phyloP scores from a whole-genome alignment of 2,113 vertebrate species.

The Centropus bengalensis region DNA sequence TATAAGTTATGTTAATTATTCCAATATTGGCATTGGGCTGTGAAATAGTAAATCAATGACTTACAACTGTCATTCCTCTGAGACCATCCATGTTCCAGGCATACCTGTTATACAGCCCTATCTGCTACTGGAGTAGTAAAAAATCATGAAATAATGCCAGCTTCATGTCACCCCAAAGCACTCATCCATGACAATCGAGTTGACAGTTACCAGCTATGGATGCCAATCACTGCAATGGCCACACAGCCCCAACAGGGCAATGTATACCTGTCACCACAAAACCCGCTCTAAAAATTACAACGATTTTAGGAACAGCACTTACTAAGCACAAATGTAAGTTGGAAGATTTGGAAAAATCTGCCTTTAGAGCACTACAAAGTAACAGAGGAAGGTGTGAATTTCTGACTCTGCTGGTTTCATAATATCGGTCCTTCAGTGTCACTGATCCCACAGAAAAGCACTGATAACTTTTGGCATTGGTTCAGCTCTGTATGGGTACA shows the following conservation, averaged over 20 bases:
- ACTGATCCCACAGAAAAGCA: background rate
- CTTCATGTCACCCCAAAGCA: background rate
- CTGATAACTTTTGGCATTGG: background rate
- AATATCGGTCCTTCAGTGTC: conserved; percentile 19
- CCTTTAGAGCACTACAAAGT: background rate
- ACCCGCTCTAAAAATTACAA: background rate
- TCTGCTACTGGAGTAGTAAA: background rate
- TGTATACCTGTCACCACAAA: background rate
- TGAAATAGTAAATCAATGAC: background rate
- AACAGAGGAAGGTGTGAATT: background rate
- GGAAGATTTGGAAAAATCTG: background rate
- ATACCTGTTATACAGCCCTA: background rate
- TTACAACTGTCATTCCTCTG: background rate
- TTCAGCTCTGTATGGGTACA: background rate
- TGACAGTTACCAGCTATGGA: background rate
- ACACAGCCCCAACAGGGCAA: background rate
- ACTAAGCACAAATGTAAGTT: background rate
- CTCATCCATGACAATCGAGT: background rate
- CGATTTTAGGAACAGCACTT: background rate
- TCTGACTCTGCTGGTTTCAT: background rate
- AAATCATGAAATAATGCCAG: background rate
- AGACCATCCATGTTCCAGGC: background rate
- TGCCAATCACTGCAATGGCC: fast-evolving
- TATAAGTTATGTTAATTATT: background rate
- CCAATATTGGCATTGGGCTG: background rate